Evolutionary conservation across 2,797 vertebrate genomes (phyloP), one percentile per base, ranked within the genome.

Genomic region (Monodelphis domestica): DNA sequence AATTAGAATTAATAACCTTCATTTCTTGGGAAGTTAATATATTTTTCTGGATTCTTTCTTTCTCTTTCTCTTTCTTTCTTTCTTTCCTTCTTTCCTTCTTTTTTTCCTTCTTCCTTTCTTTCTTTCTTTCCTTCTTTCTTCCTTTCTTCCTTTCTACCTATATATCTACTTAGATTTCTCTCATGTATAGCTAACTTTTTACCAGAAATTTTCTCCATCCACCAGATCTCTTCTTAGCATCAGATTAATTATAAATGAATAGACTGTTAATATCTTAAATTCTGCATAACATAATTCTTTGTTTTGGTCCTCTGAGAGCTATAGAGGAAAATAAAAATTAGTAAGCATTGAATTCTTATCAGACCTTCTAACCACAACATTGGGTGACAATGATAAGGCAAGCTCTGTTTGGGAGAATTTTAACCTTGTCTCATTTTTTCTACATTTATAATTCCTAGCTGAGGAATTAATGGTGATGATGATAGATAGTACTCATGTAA

Each of bases 201-300:
- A 89, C 1, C 78, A 17, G 56, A 55, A 92, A 54, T 88, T 94
- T 12, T 90, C 54, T 90, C 57, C 52, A 94, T 90, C 63, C 26
- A 90, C 33, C 94, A 91, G 91, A 91, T 17, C 29, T 93, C 91
- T 88, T 95, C 45, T 94, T 33, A 56, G 56, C 63, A 53, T 91
- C 92, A 51, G n/a, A 30, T 63, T 28, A 26, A 84, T 84, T 84
- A 84, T 84, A 93, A 87, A 15, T 3, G 1, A 94, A 57, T 5
- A 91, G 26, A 12, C 51, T 56, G n/a, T 7, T 91, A 53, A 59
- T 55, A 92, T 7, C 7, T 57, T 78, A 70, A 88, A 91, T 28
- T 12, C 33, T 33, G 5, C 30, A 33, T 30, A 89, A 70, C 24
- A 91, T 90, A 94, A 54, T 12, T 38, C 38, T 28, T 93, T 9